Conservation (phyloP, 2,888 invertebrate genomes). For the Drosophila maculinotata region DNA sequence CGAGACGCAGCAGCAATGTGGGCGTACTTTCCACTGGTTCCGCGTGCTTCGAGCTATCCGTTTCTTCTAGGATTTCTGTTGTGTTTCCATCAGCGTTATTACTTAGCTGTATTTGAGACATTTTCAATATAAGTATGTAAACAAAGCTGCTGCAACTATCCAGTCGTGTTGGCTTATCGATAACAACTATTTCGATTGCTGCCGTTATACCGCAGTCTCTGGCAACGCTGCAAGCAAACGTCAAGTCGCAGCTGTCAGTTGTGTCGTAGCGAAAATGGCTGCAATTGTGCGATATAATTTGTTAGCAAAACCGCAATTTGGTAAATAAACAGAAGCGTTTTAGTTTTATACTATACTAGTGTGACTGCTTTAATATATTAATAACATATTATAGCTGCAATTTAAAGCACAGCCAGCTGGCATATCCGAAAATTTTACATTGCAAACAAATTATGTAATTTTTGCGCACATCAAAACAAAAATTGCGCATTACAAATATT, state of each 20-base stretch:
- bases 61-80: conserved; percentile 52
- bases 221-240: conserved; percentile 63
- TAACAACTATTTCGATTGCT: conserved; percentile 4
- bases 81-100: conserved; percentile 17
- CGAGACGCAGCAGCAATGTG: conserved; percentile 86
- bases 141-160: conserved; percentile 11
- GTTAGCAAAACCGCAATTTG: conserved; percentile 87
- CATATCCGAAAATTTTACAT: conserved; percentile 19
- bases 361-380: not conserved
- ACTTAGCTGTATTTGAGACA: conserved; percentile 48
- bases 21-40: conserved; percentile 37
- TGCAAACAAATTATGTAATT: conserved; percentile 62
- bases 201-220: not conserved
- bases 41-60: conserved; percentile 22
- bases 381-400: not conserved
- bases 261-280: conserved; percentile 88
- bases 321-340: conserved; percentile 85
- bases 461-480: conserved; percentile 62
- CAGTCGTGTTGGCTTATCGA: conserved; percentile 16
- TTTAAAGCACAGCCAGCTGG: not conserved
- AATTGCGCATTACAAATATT: conserved; percentile 42
- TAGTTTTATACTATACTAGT: not conserved
- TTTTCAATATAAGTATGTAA: conserved; percentile 50
- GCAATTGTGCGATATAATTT: conserved; percentile 89
- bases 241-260: conserved; percentile 64